Evolutionary conservation across 2,113 vertebrate genomes (phyloP), one percentile per base, ranked within the genome.

Genomic region (Eurystomus gularis): DNA sequence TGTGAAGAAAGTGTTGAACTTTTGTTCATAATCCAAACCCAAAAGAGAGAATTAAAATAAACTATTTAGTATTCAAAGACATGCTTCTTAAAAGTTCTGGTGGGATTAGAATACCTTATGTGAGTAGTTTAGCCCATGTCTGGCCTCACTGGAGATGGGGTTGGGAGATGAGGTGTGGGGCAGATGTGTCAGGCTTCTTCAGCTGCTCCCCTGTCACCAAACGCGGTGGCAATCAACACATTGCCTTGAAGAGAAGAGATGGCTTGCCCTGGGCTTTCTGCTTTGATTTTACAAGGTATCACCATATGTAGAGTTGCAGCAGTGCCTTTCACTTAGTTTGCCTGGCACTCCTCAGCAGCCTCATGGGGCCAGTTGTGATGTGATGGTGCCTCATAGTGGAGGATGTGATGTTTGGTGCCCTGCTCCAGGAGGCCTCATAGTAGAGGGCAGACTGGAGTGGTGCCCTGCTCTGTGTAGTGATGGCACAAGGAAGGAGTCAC

Each of bases 261-360:
- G 10, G 6, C 15, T 81, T 85, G 12, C 28, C 14, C 7, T 70
- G 19, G 19, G 37, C n/a, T 65, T 76, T 81, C 69, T 71, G 25
- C 57, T 92, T 71, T 24, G 46, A 52, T 40, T 88, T 84, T 62
- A 57, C 33, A 33, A 33, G 68, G 61, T 31, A 51, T 11, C 13
- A 3, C 20, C 25, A 10, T 26, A 28, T 15, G 11, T 24, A 37
- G 28, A 21, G 61, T 46, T 0, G 1, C 16, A 37, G 24, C 0
- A 0, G 6, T 17, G 16, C 26, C 11, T 60, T 69, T 88, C 4
- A 0, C 8, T 31, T 57, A 33, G 35, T 57, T 49, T 40, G 6
- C 51, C 21, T 39, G 25, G 11, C 13, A n/a, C 8, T 37, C 31
- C 25, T 88, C 42, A 42, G 51, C 35, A 70, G 24, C 64, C n/a